These are phyloP conservation scores for Sericinus montela DNA, from an alignment of 2,888 invertebrate species.

Conservation along the genomic window DNA sequence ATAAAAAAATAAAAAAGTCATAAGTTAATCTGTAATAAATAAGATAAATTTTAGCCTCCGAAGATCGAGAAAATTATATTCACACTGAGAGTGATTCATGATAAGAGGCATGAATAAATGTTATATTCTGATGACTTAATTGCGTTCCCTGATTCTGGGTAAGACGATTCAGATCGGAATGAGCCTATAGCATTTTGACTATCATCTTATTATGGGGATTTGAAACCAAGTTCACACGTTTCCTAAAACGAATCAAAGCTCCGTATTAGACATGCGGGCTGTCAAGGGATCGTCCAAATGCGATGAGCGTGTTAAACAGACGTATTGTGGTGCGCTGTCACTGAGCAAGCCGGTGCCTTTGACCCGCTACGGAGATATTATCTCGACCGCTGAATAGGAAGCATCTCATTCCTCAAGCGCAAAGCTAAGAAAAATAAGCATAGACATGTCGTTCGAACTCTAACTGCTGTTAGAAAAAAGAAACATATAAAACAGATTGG, in stretches of 20 bases:
- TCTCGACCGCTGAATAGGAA: slow-evolving; percentile 31
- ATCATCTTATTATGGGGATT: slow-evolving; percentile 8
- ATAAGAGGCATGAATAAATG: too few species aligned
- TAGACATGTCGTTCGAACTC: neutral
- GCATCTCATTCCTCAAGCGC: slow-evolving; percentile 1
- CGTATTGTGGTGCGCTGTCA: slow-evolving; percentile 70
- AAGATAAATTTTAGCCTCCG: too few species aligned
- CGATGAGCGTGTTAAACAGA: slow-evolving; percentile 75
- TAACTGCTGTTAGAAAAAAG: too few species aligned
- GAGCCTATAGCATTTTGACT: slow-evolving; percentile 1
- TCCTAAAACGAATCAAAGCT: slow-evolving; percentile 38
- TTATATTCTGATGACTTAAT: too few species aligned
- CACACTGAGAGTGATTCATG: too few species aligned
- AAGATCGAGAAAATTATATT: too few species aligned
- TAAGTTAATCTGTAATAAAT: too few species aligned
- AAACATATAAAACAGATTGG: neutral
- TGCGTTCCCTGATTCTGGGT: too few species aligned
- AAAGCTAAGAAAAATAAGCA: neutral
- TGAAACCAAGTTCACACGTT: slow-evolving; percentile 22
- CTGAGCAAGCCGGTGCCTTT: slow-evolving; percentile 58
- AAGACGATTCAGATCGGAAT: too few species aligned
- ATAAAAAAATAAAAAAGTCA: too few species aligned
- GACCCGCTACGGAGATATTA: slow-evolving; percentile 49
- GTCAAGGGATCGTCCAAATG: slow-evolving; percentile 65
- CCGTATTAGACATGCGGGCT: slow-evolving; percentile 48